These are phyloP conservation scores for Orthosia gracilis DNA, from an alignment of 2,888 invertebrate genomes.

Conservation along the genomic window DNA sequence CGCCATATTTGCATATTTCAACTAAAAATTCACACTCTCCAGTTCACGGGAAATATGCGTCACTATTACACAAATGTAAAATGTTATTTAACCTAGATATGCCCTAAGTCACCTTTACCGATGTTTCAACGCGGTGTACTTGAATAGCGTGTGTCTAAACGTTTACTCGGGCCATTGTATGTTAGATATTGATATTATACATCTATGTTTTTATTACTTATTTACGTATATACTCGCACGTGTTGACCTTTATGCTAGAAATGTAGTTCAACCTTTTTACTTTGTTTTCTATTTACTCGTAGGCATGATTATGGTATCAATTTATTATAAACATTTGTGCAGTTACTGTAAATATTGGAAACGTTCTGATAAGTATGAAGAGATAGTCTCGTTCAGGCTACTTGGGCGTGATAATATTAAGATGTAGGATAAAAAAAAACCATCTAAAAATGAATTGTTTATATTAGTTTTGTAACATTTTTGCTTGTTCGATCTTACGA, in stretches of 20 bases:
- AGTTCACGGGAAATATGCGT: neutral
- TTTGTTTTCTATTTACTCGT: constrained; percentile 45
- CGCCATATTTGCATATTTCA: neutral
- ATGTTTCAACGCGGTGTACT: constrained; percentile 17
- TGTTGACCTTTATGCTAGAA: constrained; percentile 50
- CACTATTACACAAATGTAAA: constrained; percentile 19
- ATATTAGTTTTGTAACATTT: neutral
- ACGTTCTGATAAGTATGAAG: constrained; percentile 6
- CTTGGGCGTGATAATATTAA: neutral
- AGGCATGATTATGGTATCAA: constrained; percentile 26
- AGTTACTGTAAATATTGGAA: constrained; percentile 28
- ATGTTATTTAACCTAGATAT: constrained; percentile 50
- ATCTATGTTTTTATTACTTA: constrained; percentile 42
- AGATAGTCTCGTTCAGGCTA: neutral
- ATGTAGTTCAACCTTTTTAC: constrained; percentile 51
- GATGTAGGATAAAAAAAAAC: neutral
- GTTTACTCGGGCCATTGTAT: constrained; percentile 31
- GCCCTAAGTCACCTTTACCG: constrained; percentile 40
- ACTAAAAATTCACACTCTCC: neutral
- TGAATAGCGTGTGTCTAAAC: constrained; percentile 45
- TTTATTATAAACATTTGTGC: constrained; percentile 24
- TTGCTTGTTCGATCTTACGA: too few species aligned
- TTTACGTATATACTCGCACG: constrained; percentile 47
- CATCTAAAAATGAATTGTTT: too few species aligned
- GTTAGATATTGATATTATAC: constrained; percentile 37